phyloP scores from a whole-genome alignment of 1,140 invertebrate genomes.

The Hypothenemus hampei region DNA sequence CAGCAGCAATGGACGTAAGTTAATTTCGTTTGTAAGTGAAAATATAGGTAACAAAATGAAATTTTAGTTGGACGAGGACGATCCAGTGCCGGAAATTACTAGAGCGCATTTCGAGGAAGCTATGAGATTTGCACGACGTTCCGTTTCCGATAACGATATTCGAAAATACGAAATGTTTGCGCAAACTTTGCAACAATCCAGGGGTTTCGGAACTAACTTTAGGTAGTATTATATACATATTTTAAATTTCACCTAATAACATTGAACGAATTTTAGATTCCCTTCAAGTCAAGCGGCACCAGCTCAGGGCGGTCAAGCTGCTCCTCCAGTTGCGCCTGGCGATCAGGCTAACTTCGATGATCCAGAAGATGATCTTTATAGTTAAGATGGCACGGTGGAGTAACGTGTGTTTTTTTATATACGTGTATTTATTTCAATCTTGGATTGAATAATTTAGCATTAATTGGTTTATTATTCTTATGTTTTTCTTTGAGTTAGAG shows the following conservation, averaged over 20 bases:
- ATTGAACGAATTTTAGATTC: slow-evolving; percentile 32
- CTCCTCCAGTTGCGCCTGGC: slow-evolving; percentile 42
- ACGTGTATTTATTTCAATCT: slow-evolving; percentile 29
- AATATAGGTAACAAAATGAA: not conserved
- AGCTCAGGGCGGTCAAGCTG: slow-evolving; percentile 56
- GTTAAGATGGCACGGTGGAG: slow-evolving; percentile 55
- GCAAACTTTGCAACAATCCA: slow-evolving; percentile 97
- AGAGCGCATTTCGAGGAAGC: slow-evolving; percentile 98
- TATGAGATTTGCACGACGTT: slow-evolving; percentile 97
- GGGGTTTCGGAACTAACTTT: slow-evolving; percentile 98
- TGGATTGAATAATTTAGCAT: slow-evolving; percentile 19
- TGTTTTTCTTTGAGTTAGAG: slow-evolving; percentile 11
- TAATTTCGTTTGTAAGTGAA: not conserved
- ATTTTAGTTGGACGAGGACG: slow-evolving; percentile 81
- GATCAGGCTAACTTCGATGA: slow-evolving; percentile 75
- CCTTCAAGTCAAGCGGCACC: slow-evolving; percentile 62
- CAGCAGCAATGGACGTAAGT: slow-evolving; percentile 80
- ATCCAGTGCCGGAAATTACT: slow-evolving; percentile 97
- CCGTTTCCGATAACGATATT: slow-evolving; percentile 99
- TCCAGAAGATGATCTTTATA: slow-evolving; percentile 92
- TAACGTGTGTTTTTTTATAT: slow-evolving; percentile 14
- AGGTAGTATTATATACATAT: slow-evolving; percentile 50
- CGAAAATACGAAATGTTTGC: slow-evolving; percentile 99
- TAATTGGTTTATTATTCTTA: slow-evolving; percentile 27
- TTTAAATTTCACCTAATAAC: not conserved